phyloP scores from a whole-genome alignment of 2,113 vertebrate genomes.

The Cichladusa arquata region DNA sequence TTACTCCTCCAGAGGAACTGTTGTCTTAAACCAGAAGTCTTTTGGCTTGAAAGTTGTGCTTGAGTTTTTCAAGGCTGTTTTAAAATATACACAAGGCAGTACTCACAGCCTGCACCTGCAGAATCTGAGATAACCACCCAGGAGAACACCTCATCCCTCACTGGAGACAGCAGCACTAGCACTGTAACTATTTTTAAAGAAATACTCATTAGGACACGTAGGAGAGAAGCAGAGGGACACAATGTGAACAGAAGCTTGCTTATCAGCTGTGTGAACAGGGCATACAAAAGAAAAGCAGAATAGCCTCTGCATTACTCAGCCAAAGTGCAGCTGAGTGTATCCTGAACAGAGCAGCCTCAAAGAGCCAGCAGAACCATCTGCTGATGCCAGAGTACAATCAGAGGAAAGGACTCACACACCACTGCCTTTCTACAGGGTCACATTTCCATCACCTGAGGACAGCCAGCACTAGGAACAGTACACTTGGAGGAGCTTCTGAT shows the following conservation, averaged over 20 bases:
- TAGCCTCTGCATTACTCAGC: conserved; percentile 19
- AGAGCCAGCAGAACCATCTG: neutral
- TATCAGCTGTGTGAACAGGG: neutral
- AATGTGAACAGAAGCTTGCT: neutral
- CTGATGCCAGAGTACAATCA: neutral
- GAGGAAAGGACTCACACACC: neutral
- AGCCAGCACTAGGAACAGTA: neutral
- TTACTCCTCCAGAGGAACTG: neutral
- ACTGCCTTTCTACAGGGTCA: neutral
- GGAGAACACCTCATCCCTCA: neutral
- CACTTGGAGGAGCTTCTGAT: neutral
- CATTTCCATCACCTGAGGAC: neutral
- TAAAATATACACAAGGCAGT: neutral
- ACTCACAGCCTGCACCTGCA: neutral
- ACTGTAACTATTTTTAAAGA: neutral
- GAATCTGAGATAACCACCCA: neutral
- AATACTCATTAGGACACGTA: neutral
- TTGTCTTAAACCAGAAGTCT: neutral
- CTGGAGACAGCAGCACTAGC: neutral
- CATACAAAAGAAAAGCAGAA: neutral
- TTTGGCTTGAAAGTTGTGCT: neutral
- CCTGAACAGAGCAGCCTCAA: neutral
- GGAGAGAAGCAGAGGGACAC: neutral
- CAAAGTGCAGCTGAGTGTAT: neutral
- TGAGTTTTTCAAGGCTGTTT: neutral